Base-by-base conservation (phyloP, 1,140 invertebrate genomes). In the Tetragnatha versicolor region DNA sequence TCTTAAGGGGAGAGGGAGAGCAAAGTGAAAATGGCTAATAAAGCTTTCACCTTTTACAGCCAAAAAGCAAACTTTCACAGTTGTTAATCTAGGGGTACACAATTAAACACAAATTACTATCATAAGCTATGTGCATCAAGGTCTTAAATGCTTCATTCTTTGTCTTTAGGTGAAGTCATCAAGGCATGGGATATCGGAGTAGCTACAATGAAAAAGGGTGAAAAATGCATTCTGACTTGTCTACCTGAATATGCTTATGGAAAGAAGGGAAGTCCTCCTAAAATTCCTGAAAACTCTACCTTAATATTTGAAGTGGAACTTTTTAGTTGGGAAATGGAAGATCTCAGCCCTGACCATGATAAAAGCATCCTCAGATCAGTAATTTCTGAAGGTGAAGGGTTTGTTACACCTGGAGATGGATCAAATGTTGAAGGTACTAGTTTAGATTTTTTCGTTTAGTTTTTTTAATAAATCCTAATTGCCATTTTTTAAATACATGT, bases 181-280 rank as follows among this genome's bases (percentile, higher is more conserved):
- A 95, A 95, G 89, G 96, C 91, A 87, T 99, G 97, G 93, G 97
- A 99, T 84, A 90, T 95, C 81, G 97, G 95, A 63, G 91, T 99
- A 6, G 91, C 93, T 0, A 94, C 93, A 0, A 99, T 99, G 97
- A 95, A 93, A 86, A 92, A 92, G 82, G 94, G 94, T 0, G 97
- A 99, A 87, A 86, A 92, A 35, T 91, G 92, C 47, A 87, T 91
- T 35, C 86, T 99, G n/a, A 94, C 91, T 1, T 97, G 95, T 87
- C 90, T 90, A 79, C 89, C 96, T 5, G 91, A 97, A 76, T 98
- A 97, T 88, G 97, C 94, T 6, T 99, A 99, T 85, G 97, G 97
- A 1, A 88, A 89, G 80, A 84, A 83, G 61, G 97, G 96, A 35
- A 92, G 90, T 84, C 92, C 93, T 2, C 94, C 95, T 27, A 93